Percentiles rank a stretch among this genome's conserved stretches.
Evolutionary conservation across 2,888 invertebrate species (phyloP).

Genomic region (Melieria omissa): DNA sequence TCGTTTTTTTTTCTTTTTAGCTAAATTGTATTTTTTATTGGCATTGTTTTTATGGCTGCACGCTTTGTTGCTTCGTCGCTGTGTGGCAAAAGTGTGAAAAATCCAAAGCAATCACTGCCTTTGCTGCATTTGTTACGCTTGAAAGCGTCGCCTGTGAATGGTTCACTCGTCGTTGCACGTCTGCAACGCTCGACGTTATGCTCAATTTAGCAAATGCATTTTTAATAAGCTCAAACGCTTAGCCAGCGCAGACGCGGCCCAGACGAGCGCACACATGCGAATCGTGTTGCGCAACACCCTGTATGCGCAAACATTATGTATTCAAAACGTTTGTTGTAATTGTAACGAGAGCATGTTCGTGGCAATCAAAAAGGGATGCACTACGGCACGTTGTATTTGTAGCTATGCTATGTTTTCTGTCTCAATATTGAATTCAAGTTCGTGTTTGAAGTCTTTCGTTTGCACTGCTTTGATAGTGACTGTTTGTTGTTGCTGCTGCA

Average conservation of each 20-base stretch:
- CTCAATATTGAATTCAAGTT: conserved; percentile 35
- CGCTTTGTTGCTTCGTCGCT: too few relatives aligned
- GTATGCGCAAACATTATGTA: too few relatives aligned
- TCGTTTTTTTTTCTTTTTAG: too few relatives aligned
- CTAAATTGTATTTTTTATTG: too few relatives aligned
- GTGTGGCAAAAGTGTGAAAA: neutral
- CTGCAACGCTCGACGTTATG: conserved; percentile 38
- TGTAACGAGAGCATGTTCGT: neutral
- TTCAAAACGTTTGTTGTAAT: neutral
- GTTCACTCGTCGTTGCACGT: neutral
- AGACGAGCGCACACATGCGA: too few relatives aligned
- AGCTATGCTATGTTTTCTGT: too few relatives aligned
- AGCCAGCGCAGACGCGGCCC: too few relatives aligned
- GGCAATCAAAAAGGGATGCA: neutral
- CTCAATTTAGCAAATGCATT: conserved; percentile 52
- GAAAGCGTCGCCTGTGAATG: conserved; percentile 55
- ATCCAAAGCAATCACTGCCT: neutral
- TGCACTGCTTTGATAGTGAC: neutral
- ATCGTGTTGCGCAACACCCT: too few relatives aligned
- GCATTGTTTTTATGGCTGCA: too few relatives aligned
- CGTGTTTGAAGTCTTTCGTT: conserved; percentile 51
- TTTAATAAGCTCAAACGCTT: conserved; percentile 9
- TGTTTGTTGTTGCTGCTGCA: neutral
- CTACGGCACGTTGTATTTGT: too few relatives aligned
- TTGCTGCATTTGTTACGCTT: conserved; percentile 48